phyloP scores from a whole-genome alignment of 2,888 invertebrate species.

The Eupelmus urozonus region DNA sequence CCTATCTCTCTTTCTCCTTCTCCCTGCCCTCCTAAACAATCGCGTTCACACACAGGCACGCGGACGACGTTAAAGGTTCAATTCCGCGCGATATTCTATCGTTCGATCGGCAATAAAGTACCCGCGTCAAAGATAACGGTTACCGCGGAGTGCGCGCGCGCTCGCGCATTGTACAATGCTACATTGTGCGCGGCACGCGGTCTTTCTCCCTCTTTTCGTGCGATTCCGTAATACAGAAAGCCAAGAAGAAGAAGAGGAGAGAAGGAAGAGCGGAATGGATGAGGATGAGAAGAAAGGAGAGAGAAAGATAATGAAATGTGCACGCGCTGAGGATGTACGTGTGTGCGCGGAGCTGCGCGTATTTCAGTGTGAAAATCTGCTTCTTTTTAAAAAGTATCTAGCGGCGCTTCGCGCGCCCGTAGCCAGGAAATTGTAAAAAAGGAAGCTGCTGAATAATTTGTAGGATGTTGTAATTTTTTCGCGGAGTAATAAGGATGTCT shows the following conservation, averaged over 20 bases:
- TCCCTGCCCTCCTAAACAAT: constrained; percentile 52
- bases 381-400: background rate
- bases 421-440: background rate
- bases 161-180: constrained; percentile 34
- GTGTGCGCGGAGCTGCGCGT: background rate
- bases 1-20: constrained; percentile 21
- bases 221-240: constrained; percentile 57
- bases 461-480: background rate
- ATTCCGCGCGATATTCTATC: constrained; percentile 54
- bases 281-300: constrained; percentile 2
- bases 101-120: constrained; percentile 60
- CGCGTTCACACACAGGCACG: constrained; percentile 34
- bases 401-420: no score
- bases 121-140: constrained; percentile 57
- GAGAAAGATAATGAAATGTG: constrained; percentile 37
- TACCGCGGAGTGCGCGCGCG: constrained; percentile 5
- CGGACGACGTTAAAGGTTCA: constrained; percentile 59
- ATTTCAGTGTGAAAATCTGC: constrained; percentile 38
- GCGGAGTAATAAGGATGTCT: background rate
- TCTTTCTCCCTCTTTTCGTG: no score
- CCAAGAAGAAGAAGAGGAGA: constrained; percentile 12
- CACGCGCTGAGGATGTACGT: no score
- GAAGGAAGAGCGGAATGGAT: background rate
- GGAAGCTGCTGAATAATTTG: background rate
- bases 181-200: constrained; percentile 50